These are phyloP conservation scores for Iguana delicatissima DNA, from an alignment of 2,797 vertebrate species.

Conservation along the genomic window DNA sequence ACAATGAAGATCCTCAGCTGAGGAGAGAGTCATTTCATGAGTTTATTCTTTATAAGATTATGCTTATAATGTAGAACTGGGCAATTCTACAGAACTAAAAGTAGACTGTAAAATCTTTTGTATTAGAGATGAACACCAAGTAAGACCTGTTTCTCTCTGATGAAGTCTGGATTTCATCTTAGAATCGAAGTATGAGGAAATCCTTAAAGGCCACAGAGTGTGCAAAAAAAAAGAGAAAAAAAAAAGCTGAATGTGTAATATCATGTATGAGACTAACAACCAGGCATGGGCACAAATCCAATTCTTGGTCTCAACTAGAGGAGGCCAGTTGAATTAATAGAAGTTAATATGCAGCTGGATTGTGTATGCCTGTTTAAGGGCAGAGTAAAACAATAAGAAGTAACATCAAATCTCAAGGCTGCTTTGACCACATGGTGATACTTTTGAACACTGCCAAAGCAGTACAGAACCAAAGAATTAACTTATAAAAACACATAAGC, in stretches of 20 bases:
- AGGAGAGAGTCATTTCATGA: not conserved
- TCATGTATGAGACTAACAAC: not conserved
- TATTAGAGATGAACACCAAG: not conserved
- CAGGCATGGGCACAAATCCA: not conserved
- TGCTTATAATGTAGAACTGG: not conserved
- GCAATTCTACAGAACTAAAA: not conserved
- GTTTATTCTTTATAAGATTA: not conserved
- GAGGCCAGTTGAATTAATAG: too few relatives aligned
- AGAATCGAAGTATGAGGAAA: not conserved
- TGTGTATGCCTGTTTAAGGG: not conserved
- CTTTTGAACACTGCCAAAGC: not conserved
- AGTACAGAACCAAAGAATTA: not conserved
- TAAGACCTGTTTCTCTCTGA: not conserved
- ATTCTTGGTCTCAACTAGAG: too few relatives aligned
- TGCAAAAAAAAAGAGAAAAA: not conserved
- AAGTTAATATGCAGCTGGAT: not conserved
- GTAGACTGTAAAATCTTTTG: not conserved
- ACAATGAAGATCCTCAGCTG: not conserved
- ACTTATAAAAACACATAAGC: not conserved
- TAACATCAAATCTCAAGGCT: not conserved
- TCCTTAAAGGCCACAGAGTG: not conserved
- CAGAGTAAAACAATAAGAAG: not conserved
- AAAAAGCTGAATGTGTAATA: not conserved
- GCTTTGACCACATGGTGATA: not conserved
- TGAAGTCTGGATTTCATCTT: not conserved